Percentiles rank a stretch among this genome's conserved stretches.
These are phyloP conservation scores for Sarcophaga caerulescens DNA, from an alignment of 2,888 invertebrate species.

Conservation along the genomic window DNA sequence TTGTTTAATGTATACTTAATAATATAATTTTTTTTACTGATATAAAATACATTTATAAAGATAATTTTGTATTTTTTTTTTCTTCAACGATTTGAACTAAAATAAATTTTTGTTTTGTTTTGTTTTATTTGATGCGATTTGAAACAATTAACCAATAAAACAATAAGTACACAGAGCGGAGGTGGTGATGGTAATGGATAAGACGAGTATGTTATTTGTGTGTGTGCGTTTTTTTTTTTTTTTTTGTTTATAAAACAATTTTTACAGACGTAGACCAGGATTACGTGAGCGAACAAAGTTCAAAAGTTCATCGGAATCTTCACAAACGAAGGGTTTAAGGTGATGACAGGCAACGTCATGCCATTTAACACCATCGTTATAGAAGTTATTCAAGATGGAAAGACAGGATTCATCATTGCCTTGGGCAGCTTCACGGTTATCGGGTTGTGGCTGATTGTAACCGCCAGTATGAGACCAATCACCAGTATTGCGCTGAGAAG, in stretches of 20 bases:
- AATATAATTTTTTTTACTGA: slow-evolving; percentile 16
- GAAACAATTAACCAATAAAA: slow-evolving; percentile 47
- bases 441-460: slow-evolving; percentile 93
- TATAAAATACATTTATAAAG: slow-evolving; percentile 16
- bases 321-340: slow-evolving; percentile 93
- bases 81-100: slow-evolving; percentile 13
- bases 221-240: too few relatives aligned
- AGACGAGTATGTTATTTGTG: slow-evolving; percentile 14
- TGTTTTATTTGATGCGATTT: slow-evolving; percentile 2
- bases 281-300: slow-evolving; percentile 95
- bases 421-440: slow-evolving; percentile 94
- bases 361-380: slow-evolving; percentile 93
- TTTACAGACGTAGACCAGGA: slow-evolving; percentile 90
- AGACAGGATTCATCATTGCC: slow-evolving; percentile 95
- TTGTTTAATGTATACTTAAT: slow-evolving; percentile 61
- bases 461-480: slow-evolving; percentile 95
- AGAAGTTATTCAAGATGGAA: slow-evolving; percentile 94
- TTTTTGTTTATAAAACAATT: slow-evolving; percentile 9
- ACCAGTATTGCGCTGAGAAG: slow-evolving; percentile 92
- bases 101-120: too few relatives aligned
- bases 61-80: slow-evolving; percentile 30
- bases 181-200: slow-evolving; percentile 20
- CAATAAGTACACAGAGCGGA: slow-evolving; percentile 4
- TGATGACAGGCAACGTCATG: slow-evolving; percentile 94
- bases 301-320: slow-evolving; percentile 93